Evolutionary conservation across 2,113 vertebrate genomes (phyloP), one percentile per base, ranked within the genome.

Genomic region (Neolamprologus cancellatus): DNA sequence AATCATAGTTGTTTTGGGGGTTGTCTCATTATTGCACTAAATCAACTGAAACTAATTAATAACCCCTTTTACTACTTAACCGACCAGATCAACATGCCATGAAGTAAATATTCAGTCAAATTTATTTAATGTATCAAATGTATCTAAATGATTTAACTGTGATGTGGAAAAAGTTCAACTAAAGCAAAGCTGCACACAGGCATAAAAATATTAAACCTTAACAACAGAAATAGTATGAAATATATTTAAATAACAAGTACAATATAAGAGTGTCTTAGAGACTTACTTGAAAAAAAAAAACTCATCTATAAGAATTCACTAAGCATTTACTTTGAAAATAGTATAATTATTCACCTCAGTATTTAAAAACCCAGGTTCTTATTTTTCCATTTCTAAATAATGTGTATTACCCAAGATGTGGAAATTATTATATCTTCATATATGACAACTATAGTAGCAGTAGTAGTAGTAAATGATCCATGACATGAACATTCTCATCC

Each of bases 161-260:
- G 25, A 25, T 25, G 25, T 25, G 25, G 25, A 25, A 25, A 25
- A 25, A 3, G 7, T 66, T 66, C 1, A n/a, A 61, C 57, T n/a
- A 66, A 20, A 39, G 34, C 61, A 66, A 39, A 0, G 12, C 64
- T 5, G 11, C n/a, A 69, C 32, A 20, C 7, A 39, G n/a, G n/a
- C 61, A 39, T 2, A 23, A 14, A 39, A 61, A 34, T 32, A 61
- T 32, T 17, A 32, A 32, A 59, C 25, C 30, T 9, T 0, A 0
- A 59, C 14, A 28, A 30, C 2, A 61, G 4, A 11, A 32, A 32
- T 10, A 32, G 28, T 15, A 30, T 30, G 10, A 7, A 34, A 61
- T 6, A 28, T 57, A 57, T 18, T 61, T 32, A 18, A 61, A 61
- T 61, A 61, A 61, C 55, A 59, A 59, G 15, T 11, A 3, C 7